Conservation (phyloP, 2,113 vertebrate genomes). For the Limanda limanda region DNA sequence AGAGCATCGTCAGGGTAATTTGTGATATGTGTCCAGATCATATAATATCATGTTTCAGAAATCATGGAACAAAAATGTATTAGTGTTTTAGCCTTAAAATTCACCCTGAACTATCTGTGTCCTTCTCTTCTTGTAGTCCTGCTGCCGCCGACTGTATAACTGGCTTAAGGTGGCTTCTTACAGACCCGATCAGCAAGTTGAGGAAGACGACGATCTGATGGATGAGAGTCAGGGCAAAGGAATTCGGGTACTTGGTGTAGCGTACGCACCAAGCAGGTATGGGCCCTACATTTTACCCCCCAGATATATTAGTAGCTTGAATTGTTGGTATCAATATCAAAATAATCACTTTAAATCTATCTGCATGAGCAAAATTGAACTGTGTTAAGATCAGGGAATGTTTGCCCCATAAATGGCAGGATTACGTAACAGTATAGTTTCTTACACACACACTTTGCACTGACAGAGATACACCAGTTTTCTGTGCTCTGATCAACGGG, state of each 20-base stretch:
- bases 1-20: slow-evolving; percentile 93
- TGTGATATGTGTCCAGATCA: not conserved
- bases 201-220: slow-evolving; percentile 98
- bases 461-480: slow-evolving; percentile 94
- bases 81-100: not conserved
- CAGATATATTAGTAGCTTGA: not conserved
- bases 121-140: slow-evolving; percentile 81
- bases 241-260: slow-evolving; percentile 94
- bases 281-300: not conserved
- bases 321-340: not conserved
- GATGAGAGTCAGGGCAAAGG: slow-evolving; percentile 96
- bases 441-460: not conserved
- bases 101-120: not conserved
- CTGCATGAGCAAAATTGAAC: not conserved
- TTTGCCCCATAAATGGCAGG: not conserved
- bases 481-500: slow-evolving; percentile 94
- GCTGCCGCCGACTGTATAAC: slow-evolving; percentile 96
- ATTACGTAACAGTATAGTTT: not conserved
- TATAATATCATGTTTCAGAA: not conserved
- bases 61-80: not conserved
- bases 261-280: slow-evolving; percentile 94
- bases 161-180: slow-evolving; percentile 95
- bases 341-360: not conserved
- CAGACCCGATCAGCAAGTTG: slow-evolving; percentile 95
- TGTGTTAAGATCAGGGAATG: not conserved